phyloP scores from a whole-genome alignment of 2,888 invertebrate species.

The Ephialtes manifestator region DNA sequence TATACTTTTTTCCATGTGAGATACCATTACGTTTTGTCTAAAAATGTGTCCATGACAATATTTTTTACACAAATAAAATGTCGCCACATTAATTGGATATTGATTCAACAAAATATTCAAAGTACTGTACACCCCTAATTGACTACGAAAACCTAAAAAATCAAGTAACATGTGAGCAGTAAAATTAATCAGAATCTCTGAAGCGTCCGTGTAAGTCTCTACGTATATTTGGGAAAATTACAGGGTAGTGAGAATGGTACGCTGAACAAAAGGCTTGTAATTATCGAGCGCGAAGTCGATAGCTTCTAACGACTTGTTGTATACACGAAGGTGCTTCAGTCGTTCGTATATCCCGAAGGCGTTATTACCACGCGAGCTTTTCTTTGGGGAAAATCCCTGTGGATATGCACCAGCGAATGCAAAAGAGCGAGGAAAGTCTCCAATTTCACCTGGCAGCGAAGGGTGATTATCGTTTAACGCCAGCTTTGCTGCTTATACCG shows the following conservation, averaged over 20 bases:
- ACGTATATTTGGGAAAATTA: background rate
- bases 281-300: slow-evolving; percentile 19
- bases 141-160: background rate
- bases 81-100: too few relatives aligned
- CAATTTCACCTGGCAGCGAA: slow-evolving; percentile 52
- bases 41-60: too few relatives aligned
- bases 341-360: background rate
- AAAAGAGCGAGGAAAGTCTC: slow-evolving; percentile 36
- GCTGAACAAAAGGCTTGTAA: background rate
- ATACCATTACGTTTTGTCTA: too few relatives aligned
- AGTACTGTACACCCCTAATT: background rate
- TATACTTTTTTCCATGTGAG: too few relatives aligned
- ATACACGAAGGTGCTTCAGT: background rate
- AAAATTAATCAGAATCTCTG: background rate
- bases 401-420: background rate
- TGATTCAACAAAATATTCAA: too few relatives aligned
- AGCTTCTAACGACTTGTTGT: background rate
- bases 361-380: background rate
- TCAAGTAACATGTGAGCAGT: background rate
- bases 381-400: background rate
- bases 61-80: too few relatives aligned
- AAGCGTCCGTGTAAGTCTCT: background rate
- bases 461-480: slow-evolving; percentile 43
- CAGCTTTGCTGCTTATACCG: background rate
- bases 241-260: background rate